Base-by-base conservation (phyloP, 1,140 invertebrate species). In the Aphis craccivora region DNA sequence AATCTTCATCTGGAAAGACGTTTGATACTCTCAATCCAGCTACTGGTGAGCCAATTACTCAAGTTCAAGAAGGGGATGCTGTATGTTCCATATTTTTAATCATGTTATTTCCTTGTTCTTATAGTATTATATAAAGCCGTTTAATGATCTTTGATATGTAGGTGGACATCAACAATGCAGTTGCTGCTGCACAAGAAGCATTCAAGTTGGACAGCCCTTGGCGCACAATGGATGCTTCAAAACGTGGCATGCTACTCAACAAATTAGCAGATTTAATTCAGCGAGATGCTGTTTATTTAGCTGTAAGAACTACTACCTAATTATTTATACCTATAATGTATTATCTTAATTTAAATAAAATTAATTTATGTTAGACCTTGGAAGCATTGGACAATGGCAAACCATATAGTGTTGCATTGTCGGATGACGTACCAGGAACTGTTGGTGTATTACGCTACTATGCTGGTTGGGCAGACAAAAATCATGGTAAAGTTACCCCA, bases 371-470 rank as follows among this genome's bases (percentile, higher is more conserved):
- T 93, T 94, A 98, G 98, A 99, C 98, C 95, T 96, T 99, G 95
- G 99, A 99, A 96, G 99, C 99, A 0, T 95, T 99, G 88, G 98
- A 99, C 95, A 98, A 98, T 95, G 99, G 99, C 40, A 99, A 99
- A 95, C 98, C 98, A 1, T 99, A 97, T 95, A 95, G 96, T 18
- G 95, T 96, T 84, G 95, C 98, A 5, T 97, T 97, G 94, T 95
- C 95, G 90, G 97, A 97, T 55, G 98, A 99, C 95, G 94, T 99
- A 22, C 95, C 96, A 1, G 95, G 96, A 8, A 96, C 96, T 45
- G 96, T 98, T 83, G 96, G 96, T 93, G 96, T 96, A 94, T 95
- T 98, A 30, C 96, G 98, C 83, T 99, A 98, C 95, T 98, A 97
- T 95, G 98, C 98, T 37, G 98, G 98, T 5, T 99, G 97, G 97